phyloP scores from a whole-genome alignment of 2,797 vertebrate genomes.

The Lithobates pipiens region DNA sequence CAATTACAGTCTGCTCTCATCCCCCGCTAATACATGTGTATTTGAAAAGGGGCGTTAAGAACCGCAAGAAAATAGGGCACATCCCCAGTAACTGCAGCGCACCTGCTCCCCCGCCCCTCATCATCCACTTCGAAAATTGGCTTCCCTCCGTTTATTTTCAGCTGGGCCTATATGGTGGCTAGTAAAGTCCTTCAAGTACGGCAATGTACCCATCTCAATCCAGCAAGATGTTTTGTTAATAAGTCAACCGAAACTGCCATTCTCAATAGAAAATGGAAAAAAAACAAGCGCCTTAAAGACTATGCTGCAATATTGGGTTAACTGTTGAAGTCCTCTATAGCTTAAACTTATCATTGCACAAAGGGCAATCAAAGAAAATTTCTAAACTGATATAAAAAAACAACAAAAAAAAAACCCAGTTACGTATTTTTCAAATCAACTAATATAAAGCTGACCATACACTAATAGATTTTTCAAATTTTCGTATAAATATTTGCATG shows the following conservation, averaged over 20 bases:
- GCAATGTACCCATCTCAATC: not conserved
- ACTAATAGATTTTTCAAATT: too few relatives aligned
- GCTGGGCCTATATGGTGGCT: slow-evolving; percentile 23
- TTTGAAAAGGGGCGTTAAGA: slow-evolving; percentile 48
- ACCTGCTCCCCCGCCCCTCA: slow-evolving; percentile 52
- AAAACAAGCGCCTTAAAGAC: not conserved
- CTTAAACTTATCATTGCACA: too few relatives aligned
- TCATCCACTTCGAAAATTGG: slow-evolving; percentile 16
- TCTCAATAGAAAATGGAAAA: not conserved
- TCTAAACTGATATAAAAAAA: too few relatives aligned
- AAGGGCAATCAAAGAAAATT: too few relatives aligned
- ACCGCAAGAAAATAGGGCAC: slow-evolving; percentile 41
- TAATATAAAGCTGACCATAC: too few relatives aligned
- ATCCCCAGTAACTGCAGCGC: slow-evolving; percentile 46
- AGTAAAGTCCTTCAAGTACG: slow-evolving; percentile 14
- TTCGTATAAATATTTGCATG: too few relatives aligned
- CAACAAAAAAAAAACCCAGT: too few relatives aligned
- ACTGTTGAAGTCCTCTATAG: too few relatives aligned
- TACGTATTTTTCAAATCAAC: too few relatives aligned
- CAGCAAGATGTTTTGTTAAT: not conserved
- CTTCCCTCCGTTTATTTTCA: slow-evolving; percentile 23
- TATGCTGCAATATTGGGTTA: too few relatives aligned
- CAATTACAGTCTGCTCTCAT: slow-evolving; percentile 56
- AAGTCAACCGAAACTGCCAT: not conserved
- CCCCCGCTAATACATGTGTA: slow-evolving; percentile 61